A percentile compares a stretch with the other conserved stretches of the same genome.
Evolutionary conservation across 1,140 invertebrate species (phyloP).

Genomic region (Lordiphosa mommai): DNA sequence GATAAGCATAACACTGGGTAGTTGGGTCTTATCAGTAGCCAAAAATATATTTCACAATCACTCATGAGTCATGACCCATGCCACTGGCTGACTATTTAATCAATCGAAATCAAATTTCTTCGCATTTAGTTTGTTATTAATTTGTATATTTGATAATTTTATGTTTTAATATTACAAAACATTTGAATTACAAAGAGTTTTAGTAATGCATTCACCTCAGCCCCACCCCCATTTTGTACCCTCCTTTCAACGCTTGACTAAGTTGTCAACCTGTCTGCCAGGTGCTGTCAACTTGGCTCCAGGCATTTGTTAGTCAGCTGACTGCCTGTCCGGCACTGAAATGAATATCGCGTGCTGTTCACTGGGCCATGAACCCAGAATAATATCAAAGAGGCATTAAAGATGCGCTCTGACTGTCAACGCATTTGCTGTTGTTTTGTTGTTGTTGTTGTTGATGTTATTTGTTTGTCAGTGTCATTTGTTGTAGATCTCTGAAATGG

Average conservation of each 20-base stretch:
- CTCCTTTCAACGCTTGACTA: slow-evolving; percentile 41
- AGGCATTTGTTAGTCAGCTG: slow-evolving; percentile 40
- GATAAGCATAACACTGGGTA: no score
- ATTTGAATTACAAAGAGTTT: no score
- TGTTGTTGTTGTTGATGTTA: slow-evolving; percentile 29
- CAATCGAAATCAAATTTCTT: no score
- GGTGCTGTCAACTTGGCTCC: slow-evolving; percentile 35
- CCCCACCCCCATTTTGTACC: neutral
- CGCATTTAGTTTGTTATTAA: no score
- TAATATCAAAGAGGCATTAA: slow-evolving; percentile 56
- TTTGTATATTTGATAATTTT: no score
- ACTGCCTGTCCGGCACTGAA: slow-evolving; percentile 22
- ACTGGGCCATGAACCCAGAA: slow-evolving; percentile 51
- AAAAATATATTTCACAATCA: no score
- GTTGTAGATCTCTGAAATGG: slow-evolving; percentile 25
- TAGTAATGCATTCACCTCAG: neutral
- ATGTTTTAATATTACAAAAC: no score
- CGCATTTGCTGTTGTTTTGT: slow-evolving; percentile 46
- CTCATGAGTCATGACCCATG: no score
- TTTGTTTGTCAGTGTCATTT: slow-evolving; percentile 49
- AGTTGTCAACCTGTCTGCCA: slow-evolving; percentile 63
- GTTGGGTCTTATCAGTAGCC: no score
- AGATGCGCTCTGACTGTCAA: slow-evolving; percentile 67
- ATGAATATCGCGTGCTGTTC: slow-evolving; percentile 63
- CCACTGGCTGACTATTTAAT: no score